Percentiles rank a stretch among this genome's conserved stretches.
phyloP scores from a whole-genome alignment of 2,113 vertebrate species.

The Climacteris rufus region DNA sequence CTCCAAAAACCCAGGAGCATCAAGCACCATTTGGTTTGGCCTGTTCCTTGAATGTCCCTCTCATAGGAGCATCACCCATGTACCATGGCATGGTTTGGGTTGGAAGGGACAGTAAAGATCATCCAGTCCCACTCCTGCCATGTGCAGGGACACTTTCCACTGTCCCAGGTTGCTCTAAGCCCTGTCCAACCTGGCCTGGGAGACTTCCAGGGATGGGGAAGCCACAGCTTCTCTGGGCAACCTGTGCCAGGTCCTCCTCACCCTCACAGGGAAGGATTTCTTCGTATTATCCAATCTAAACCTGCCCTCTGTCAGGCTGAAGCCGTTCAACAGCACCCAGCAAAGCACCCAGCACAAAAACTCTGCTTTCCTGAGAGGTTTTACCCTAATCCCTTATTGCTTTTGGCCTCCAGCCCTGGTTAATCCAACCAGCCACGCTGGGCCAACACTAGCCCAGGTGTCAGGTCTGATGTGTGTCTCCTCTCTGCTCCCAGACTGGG shows the following conservation, averaged over 20 bases:
- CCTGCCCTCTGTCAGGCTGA: not conserved
- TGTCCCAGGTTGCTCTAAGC: not conserved
- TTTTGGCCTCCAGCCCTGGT: not conserved
- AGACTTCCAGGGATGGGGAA: not conserved
- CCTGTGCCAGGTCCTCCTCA: not conserved
- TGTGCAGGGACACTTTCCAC: not conserved
- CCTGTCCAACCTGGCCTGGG: fast-evolving
- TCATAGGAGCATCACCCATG: fast-evolving
- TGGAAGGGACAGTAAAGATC: not conserved
- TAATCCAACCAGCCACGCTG: not conserved
- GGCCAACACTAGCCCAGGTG: not conserved
- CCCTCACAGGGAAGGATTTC: not conserved
- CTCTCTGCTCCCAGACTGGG: not conserved
- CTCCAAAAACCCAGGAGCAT: not conserved
- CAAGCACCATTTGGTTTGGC: not conserved
- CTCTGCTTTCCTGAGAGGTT: not conserved
- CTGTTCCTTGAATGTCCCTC: not conserved
- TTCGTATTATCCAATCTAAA: not conserved
- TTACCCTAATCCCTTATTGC: not conserved
- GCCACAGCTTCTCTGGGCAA: not conserved
- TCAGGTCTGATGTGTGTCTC: not conserved
- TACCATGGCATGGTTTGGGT: not conserved
- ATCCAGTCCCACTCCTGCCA: not conserved
- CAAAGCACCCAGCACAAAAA: not conserved
- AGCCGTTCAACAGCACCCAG: not conserved